Evolutionary conservation across 2,888 invertebrate genomes (phyloP), one percentile per base, ranked within the genome.

Genomic region (Hirtodrosophila cameraria): DNA sequence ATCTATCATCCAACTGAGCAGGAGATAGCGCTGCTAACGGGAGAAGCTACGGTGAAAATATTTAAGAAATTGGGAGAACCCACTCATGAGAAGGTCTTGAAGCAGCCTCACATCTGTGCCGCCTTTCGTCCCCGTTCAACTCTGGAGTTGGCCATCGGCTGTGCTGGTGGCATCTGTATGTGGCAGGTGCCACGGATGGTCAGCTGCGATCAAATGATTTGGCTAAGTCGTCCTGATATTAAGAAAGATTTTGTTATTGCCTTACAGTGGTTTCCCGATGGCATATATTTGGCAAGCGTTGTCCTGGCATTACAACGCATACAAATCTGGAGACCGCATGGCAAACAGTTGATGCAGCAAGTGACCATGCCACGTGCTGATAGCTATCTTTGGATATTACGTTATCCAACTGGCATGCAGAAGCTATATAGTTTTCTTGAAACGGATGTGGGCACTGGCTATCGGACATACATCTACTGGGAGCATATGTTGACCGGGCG

Each of bases 211-310:
- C 11, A 4, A 5, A 1, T 23, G 16, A 5, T 9, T 2, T 8
- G 63, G 42, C 18, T 53, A 0, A 8, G 18, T 5, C 18, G 18
- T 5, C 3, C 1, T 25, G 36, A 42, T 6, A 33, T 18, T 0
- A 12, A 2, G 0, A 31, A 53, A 4, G 41, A 27, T 1, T 55
- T 11, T 11, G 63, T 78, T 1, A 43, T 45, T 1, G 58, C 53
- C 0, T 16, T 78, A 13, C 66, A 78, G 13, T 75, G 75, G 75
- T 23, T 52, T 11, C 9, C 25, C 0, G 7, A 30, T 5, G 75
- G 71, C 8, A 38, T 5, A 0, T 2, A 23, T 1, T n/a, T 78
- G 36, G 33, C 30, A 6, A 66, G 53, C 12, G 52, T 58, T 3
- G 18, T 71, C 5, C 8, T 78, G 9, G 20, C 49, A 2, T 11